Percentiles rank a stretch among this genome's conserved stretches.
phyloP scores from a whole-genome alignment of 2,113 vertebrate genomes.

The Callocephalon fimbriatum region DNA sequence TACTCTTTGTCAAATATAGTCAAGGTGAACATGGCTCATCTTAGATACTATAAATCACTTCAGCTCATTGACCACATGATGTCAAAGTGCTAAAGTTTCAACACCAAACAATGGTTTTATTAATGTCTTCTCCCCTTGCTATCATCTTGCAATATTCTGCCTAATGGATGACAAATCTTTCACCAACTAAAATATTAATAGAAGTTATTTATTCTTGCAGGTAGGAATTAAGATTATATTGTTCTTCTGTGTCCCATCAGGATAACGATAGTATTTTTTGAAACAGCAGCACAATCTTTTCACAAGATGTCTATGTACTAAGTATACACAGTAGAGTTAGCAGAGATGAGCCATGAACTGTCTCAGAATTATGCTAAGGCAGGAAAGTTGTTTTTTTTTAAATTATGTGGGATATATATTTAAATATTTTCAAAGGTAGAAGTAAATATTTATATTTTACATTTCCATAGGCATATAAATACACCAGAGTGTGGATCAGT shows the following conservation, averaged over 20 bases:
- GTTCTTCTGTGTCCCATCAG: not conserved
- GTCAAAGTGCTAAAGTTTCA: not conserved
- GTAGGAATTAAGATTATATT: not conserved
- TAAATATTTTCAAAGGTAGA: not conserved
- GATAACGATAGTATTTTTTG: not conserved
- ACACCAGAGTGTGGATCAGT: not conserved
- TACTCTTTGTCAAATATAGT: not conserved
- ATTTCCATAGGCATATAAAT: not conserved
- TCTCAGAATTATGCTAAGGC: not conserved
- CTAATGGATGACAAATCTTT: not conserved
- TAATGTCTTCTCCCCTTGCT: not conserved
- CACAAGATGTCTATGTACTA: not conserved
- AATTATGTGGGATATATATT: not conserved
- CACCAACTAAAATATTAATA: not conserved
- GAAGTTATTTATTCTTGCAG: not conserved
- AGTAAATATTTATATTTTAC: not conserved
- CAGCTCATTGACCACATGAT: not conserved
- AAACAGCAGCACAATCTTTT: not conserved
- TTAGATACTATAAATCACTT: not conserved
- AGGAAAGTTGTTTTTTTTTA: not conserved
- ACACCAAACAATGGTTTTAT: not conserved
- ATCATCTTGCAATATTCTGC: not conserved
- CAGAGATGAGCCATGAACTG: not conserved
- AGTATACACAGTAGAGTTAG: not conserved
- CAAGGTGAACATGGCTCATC: not conserved